phyloP scores from a whole-genome alignment of 2,797 vertebrate genomes.

The Prionace glauca region DNA sequence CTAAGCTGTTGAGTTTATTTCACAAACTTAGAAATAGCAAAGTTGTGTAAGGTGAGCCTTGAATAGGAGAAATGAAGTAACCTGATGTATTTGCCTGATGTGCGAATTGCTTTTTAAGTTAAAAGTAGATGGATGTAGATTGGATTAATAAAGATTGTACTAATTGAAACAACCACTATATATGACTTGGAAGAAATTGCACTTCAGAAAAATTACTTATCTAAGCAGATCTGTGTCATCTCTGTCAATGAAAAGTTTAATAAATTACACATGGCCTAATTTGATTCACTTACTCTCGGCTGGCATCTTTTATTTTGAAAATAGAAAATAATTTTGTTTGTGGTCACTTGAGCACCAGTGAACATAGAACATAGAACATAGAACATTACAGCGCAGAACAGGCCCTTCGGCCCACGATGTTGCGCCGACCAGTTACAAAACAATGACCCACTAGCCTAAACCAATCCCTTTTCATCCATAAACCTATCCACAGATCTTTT shows the following conservation, averaged over 20 bases:
- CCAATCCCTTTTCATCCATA: too few species aligned
- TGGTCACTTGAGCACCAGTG: constrained; percentile 38
- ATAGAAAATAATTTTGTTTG: constrained; percentile 42
- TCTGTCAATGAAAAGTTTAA: constrained; percentile 41
- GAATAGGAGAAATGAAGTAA: constrained; percentile 35
- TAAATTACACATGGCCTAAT: constrained; percentile 42
- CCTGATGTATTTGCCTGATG: constrained; percentile 41
- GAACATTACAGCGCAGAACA: too few species aligned
- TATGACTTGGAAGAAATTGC: constrained; percentile 44
- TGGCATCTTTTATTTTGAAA: constrained; percentile 42
- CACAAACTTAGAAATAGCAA: neutral
- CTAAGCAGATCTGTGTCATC: constrained; percentile 40
- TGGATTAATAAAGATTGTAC: constrained; percentile 42
- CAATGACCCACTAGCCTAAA: too few species aligned
- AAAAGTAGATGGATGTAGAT: constrained; percentile 38
- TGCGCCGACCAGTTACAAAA: too few species aligned
- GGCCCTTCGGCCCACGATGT: too few species aligned
- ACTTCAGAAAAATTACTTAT: constrained; percentile 44
- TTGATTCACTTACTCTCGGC: constrained; percentile 38
- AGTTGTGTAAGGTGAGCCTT: neutral
- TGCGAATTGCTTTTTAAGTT: constrained; percentile 40
- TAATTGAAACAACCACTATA: constrained; percentile 43
- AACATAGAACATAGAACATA: too few species aligned
- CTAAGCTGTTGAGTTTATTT: neutral
- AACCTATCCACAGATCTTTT: too few species aligned